Evolutionary conservation across 2,888 invertebrate genomes (phyloP).

Genomic region (Philereme transversata): DNA sequence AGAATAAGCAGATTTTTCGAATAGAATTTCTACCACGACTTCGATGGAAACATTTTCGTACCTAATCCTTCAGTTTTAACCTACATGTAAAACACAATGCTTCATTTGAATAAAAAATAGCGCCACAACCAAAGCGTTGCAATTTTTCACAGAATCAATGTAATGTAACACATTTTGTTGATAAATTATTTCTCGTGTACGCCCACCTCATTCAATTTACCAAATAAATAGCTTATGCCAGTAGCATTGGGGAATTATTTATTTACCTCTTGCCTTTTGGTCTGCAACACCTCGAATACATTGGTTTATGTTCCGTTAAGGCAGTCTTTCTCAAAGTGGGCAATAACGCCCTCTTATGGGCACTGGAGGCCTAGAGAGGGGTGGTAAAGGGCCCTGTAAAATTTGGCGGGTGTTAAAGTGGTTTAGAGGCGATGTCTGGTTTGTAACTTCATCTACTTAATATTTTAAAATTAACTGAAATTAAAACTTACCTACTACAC

Average conservation of each 20-base stretch:
- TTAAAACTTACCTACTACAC: too few relatives aligned
- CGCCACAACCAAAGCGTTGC: conserved; percentile 50
- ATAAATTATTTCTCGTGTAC: conserved; percentile 56
- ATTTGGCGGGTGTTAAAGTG: too few relatives aligned
- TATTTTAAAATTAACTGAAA: too few relatives aligned
- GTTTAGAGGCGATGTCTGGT: too few relatives aligned
- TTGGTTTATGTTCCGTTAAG: conserved; percentile 18
- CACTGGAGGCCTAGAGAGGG: too few relatives aligned
- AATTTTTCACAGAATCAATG: conserved; percentile 55
- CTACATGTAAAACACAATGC: background rate
- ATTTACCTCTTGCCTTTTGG: conserved; percentile 45
- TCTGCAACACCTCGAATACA: conserved; percentile 41
- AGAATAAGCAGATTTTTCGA: too few relatives aligned
- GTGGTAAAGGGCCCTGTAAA: too few relatives aligned
- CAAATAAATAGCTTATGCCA: conserved; percentile 56
- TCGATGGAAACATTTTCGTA: too few relatives aligned
- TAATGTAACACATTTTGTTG: conserved; percentile 59
- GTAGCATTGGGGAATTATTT: conserved; percentile 49
- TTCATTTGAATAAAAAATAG: conserved; percentile 38
- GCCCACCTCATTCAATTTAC: conserved; percentile 56
- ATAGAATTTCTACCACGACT: too few relatives aligned
- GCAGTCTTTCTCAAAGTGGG: background rate
- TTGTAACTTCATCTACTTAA: too few relatives aligned
- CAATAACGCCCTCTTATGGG: too few relatives aligned
- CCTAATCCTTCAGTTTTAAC: too few relatives aligned